phyloP scores from a whole-genome alignment of 2,888 invertebrate genomes.

The Drosophila diplacantha region DNA sequence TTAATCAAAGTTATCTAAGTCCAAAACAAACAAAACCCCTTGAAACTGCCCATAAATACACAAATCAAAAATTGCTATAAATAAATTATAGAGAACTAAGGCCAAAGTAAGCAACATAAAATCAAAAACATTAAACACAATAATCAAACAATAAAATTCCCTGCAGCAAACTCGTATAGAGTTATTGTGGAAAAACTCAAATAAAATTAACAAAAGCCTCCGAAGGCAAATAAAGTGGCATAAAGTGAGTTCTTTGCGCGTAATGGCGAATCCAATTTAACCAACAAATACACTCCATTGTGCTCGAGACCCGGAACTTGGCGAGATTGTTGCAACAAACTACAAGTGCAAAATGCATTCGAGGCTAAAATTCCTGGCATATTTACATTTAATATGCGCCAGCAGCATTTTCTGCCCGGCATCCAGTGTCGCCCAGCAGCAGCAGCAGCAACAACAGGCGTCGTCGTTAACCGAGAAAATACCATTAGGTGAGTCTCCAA shows the following conservation, averaged over 20 bases:
- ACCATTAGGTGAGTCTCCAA: constrained; percentile 76
- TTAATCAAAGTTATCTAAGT: neutral
- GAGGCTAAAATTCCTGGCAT: constrained; percentile 74
- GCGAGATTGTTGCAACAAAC: constrained; percentile 18
- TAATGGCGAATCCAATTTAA: constrained; percentile 30
- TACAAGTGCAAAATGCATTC: constrained; percentile 75
- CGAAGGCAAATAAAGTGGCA: neutral
- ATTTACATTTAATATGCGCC: constrained; percentile 75
- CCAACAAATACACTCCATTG: constrained; percentile 26
- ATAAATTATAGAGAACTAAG: neutral
- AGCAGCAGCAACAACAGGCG: constrained; percentile 47
- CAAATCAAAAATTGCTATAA: neutral
- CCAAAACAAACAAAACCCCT: neutral
- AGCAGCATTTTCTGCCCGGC: constrained; percentile 69
- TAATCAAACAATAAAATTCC: neutral
- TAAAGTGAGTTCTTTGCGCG: constrained; percentile 11
- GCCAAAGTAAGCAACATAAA: neutral
- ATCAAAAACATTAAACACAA: neutral
- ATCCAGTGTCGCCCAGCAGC: constrained; percentile 67
- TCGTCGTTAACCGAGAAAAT: constrained; percentile 78
- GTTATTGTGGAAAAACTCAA: neutral
- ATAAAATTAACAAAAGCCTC: constrained; percentile 9
- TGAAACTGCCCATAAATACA: neutral
- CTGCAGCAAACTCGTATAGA: neutral
- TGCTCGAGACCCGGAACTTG: constrained; percentile 16